These are phyloP conservation scores for Sphinx pinastri DNA, from an alignment of 2,888 invertebrate species.

Conservation along the genomic window DNA sequence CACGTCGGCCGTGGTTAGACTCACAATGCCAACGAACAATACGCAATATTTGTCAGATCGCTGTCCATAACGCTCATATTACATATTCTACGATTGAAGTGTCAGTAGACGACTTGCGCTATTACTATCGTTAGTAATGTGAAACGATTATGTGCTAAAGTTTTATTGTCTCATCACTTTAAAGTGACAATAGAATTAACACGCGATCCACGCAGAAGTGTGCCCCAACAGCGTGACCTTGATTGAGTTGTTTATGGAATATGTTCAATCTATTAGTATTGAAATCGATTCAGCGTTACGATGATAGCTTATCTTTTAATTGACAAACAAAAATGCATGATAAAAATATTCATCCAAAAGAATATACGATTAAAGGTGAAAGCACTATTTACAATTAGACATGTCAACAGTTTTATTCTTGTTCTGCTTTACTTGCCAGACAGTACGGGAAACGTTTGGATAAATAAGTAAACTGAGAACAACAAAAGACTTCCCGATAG, in stretches of 20 bases:
- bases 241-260: slow-evolving; percentile 32
- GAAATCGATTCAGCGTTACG: slow-evolving; percentile 2
- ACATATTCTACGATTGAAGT: background rate
- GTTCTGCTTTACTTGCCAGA: too few relatives aligned
- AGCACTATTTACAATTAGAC: background rate
- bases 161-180: slow-evolving; percentile 22
- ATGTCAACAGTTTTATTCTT: background rate
- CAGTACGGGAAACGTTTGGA: background rate
- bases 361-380: slow-evolving; percentile 5
- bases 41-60: slow-evolving; percentile 45
- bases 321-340: background rate
- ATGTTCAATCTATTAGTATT: background rate
- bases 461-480: background rate
- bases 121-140: background rate
- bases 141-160: background rate
- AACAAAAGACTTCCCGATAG: background rate
- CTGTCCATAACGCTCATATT: background rate
- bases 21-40: slow-evolving; percentile 53
- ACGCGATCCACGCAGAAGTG: slow-evolving; percentile 38
- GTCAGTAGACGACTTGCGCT: background rate
- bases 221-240: slow-evolving; percentile 51
- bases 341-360: background rate
- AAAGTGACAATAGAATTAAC: slow-evolving; percentile 36
- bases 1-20: slow-evolving; percentile 50
- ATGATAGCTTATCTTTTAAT: slow-evolving; percentile 8